Base-by-base conservation (phyloP, 2,113 vertebrate species). In the Sakesphorus luctuosus region DNA sequence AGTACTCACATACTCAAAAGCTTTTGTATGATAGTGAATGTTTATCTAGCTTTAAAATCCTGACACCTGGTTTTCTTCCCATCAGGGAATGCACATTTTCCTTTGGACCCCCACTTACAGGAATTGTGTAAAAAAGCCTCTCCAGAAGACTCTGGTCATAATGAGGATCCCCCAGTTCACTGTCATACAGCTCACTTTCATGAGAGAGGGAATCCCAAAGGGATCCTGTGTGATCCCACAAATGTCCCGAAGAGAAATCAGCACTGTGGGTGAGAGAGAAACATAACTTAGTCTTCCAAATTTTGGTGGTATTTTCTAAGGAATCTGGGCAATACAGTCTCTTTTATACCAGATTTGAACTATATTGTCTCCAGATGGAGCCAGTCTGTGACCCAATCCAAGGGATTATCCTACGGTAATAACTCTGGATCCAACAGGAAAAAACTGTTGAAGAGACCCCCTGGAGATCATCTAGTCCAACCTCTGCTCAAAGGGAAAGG, bases 121-220 rank as follows among this genome's bases (percentile, higher is more conserved):
- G 97, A 82, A 93, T n/a, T 1, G 94, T 90, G 92, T 99, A 99
- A 91, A 99, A 99, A 49, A 99, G 97, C 84, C 98, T 98, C 97
- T 99, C 99, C 72, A 99, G 96, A 44, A 99, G 98, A 93, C 99
- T 99, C 96, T 99, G 98, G 96, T 99, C 99, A 19, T 99, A 99
- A 2, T 98, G 99, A 38, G 99, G 99, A 92, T 99, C 99, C 29
- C 97, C 99, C 7, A 98, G 97, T 4, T 99, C 99, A 43, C 99
- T 99, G 77, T 97, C 98, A 53, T 97, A 98, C 28, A 98, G 68
- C 62, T 99, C 99, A 87, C 98, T 99, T 68, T 97, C 96, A 2
- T 96, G 97, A 59, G 99, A 98, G 2, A 98, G 91, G n/a, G 98
- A 98, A 53, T 98, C 98, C 84, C 97, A 97, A 44, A 98, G 97